Evolutionary conservation across 1,140 invertebrate genomes (phyloP).

Genomic region (Euwallacea similis): DNA sequence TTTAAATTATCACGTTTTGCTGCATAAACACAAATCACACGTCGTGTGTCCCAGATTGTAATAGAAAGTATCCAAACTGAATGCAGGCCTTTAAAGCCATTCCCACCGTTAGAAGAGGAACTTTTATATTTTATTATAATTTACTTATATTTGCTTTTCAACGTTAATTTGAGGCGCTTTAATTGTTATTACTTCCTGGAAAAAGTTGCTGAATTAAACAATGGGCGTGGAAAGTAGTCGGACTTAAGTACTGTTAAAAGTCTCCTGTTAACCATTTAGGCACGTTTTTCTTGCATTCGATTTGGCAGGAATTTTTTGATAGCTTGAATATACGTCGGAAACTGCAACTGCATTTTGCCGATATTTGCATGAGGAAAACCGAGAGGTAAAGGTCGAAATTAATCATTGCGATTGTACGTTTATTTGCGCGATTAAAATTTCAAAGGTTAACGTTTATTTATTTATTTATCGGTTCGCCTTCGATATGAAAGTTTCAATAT

Average conservation of each 20-base stretch:
- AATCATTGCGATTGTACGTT: slow-evolving; percentile 5
- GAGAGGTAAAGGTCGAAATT: slow-evolving; percentile 11
- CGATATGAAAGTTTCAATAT: too few relatives aligned
- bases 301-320: too few relatives aligned
- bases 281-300: too few relatives aligned
- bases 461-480: neutral
- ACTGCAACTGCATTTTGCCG: neutral
- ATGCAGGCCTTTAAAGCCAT: slow-evolving; percentile 1
- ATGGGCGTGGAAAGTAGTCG: neutral
- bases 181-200: neutral
- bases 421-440: slow-evolving; percentile 4
- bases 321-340: neutral
- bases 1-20: slow-evolving; percentile 3
- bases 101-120: slow-evolving; percentile 2
- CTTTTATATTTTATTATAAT: slow-evolving; percentile 7
- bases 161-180: neutral
- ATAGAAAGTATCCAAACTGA: neutral
- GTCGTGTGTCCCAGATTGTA: slow-evolving; percentile 2
- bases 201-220: slow-evolving; percentile 2
- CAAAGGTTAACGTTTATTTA: slow-evolving; percentile 2
- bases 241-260: neutral
- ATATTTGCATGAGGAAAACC: neutral
- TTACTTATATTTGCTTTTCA: neutral
- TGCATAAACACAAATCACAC: neutral
- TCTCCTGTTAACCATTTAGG: too few relatives aligned